These are phyloP conservation scores for Protosalanx chinensis DNA, from an alignment of 2,797 vertebrate genomes.

Conservation along the genomic window DNA sequence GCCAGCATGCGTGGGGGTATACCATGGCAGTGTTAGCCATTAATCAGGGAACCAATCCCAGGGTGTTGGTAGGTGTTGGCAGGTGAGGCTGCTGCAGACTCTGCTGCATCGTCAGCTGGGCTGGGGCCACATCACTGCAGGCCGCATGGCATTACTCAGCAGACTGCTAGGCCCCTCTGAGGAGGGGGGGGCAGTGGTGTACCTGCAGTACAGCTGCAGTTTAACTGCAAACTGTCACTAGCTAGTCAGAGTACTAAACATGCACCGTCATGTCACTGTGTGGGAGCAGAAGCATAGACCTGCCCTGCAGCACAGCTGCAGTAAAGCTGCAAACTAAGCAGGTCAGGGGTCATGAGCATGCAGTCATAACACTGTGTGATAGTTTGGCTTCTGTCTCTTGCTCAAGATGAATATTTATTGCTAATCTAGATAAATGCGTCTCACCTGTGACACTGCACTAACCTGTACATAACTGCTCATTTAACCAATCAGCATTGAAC, in stretches of 20 bases:
- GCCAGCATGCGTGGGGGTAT: conserved; percentile 10
- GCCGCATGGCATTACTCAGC: conserved; percentile 19
- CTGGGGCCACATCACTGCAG: too few relatives aligned
- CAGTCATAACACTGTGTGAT: not conserved
- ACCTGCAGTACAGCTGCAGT: not conserved
- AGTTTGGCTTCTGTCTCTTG: not conserved
- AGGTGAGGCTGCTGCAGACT: not conserved
- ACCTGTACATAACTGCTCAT: too few relatives aligned
- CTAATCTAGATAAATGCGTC: too few relatives aligned
- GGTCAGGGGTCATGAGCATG: not conserved
- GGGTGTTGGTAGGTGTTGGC: not conserved
- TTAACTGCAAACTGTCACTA: too few relatives aligned
- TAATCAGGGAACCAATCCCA: not conserved
- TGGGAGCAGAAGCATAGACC: not conserved
- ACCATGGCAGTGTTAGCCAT: conserved; percentile 2
- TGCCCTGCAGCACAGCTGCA: not conserved
- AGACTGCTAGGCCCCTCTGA: conserved; percentile 9
- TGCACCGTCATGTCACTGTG: not conserved
- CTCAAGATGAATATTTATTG: not conserved
- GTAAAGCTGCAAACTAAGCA: not conserved
- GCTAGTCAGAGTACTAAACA: too few relatives aligned
- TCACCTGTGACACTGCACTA: too few relatives aligned
- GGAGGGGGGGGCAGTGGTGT: not conserved
- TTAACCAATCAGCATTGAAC: too few relatives aligned
- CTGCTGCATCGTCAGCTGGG: not conserved